These are phyloP conservation scores for Drosophila ustulata DNA, from an alignment of 2,888 invertebrate species.

Conservation along the genomic window DNA sequence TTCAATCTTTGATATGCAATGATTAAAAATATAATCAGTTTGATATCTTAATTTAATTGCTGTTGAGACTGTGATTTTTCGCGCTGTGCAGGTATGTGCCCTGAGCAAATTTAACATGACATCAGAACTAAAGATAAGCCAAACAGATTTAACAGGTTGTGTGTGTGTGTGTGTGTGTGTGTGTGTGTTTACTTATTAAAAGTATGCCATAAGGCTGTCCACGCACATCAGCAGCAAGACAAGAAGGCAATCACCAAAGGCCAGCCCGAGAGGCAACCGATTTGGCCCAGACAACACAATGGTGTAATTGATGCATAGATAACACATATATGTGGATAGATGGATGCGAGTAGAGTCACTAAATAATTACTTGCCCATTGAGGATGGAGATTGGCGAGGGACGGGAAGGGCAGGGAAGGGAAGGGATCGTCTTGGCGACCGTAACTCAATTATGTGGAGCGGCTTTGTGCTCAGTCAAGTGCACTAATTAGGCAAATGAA, in stretches of 20 bases:
- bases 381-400: neutral
- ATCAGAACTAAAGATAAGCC: slow-evolving; percentile 20
- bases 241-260: slow-evolving; percentile 8
- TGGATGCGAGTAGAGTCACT: slow-evolving; percentile 6
- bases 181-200: slow-evolving; percentile 57
- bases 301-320: slow-evolving; percentile 35
- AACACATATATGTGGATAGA: slow-evolving; percentile 1
- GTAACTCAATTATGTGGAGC: slow-evolving; percentile 56
- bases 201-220: slow-evolving; percentile 61
- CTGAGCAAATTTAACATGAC: slow-evolving; percentile 45
- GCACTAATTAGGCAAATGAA: slow-evolving; percentile 53
- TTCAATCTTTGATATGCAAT: too few relatives aligned
- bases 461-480: slow-evolving; percentile 48
- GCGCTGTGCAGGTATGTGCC: slow-evolving; percentile 3
- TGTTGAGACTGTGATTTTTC: too few relatives aligned
- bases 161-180: neutral
- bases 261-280: slow-evolving; percentile 13
- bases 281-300: slow-evolving; percentile 30
- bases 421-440: slow-evolving; percentile 13
- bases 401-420: too few relatives aligned
- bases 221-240: slow-evolving; percentile 4
- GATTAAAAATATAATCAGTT: too few relatives aligned
- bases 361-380: slow-evolving; percentile 28
- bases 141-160: slow-evolving; percentile 1
- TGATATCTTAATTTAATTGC: too few relatives aligned